These are phyloP conservation scores for Idris sp. DNA, from an alignment of 1,140 invertebrate species.

Conservation along the genomic window DNA sequence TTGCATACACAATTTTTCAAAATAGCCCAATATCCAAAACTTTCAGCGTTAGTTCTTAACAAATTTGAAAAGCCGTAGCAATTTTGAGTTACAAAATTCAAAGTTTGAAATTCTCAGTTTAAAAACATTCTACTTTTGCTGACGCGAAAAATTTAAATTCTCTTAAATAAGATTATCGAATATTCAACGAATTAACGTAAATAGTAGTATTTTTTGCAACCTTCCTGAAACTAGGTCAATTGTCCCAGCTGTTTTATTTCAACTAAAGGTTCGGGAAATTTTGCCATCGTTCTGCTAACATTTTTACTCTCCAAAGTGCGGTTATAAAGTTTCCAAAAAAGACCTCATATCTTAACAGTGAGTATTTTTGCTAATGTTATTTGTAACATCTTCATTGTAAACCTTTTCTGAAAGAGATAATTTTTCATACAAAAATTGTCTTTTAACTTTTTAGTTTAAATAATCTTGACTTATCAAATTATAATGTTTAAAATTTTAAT, in stretches of 20 bases:
- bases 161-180: slow-evolving; percentile 9
- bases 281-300: slow-evolving; percentile 25
- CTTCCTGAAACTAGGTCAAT: slow-evolving; percentile 20
- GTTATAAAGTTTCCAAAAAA: slow-evolving; percentile 17
- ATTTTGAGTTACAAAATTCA: too few species aligned
- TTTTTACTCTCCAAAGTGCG: slow-evolving; percentile 32
- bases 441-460: neutral
- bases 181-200: slow-evolving; percentile 5
- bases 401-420: too few species aligned
- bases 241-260: slow-evolving; percentile 28
- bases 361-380: slow-evolving; percentile 6
- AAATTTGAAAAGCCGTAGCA: too few species aligned
- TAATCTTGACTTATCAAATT: too few species aligned
- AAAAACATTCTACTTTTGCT: neutral
- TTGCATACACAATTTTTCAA: too few species aligned
- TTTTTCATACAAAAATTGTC: slow-evolving; percentile 5
- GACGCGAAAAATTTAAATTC: neutral
- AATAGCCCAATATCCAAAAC: too few species aligned
- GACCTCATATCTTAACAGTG: slow-evolving; percentile 16
- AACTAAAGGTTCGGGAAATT: slow-evolving; percentile 22
- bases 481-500: slow-evolving; percentile 13
- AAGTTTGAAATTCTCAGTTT: too few species aligned
- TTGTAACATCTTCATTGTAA: slow-evolving; percentile 5
- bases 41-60: too few species aligned
- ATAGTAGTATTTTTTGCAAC: slow-evolving; percentile 6